Evolutionary conservation across 1,140 invertebrate species (phyloP), one percentile per base, ranked within the genome.

Genomic region (Tetramorium parvispinum): DNA sequence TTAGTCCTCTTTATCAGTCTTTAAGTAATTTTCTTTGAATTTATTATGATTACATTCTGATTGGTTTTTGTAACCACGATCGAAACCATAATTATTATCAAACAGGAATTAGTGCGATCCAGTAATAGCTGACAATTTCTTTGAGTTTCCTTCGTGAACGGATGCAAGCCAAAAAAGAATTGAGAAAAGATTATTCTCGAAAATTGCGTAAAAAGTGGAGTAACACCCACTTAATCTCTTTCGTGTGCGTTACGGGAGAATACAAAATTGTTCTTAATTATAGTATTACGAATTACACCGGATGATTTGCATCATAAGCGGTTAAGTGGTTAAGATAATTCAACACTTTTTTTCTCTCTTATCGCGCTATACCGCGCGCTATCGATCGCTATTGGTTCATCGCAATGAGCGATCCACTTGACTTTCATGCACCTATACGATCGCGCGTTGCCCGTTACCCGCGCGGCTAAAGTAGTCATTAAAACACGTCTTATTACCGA

Each of bases 401-500:
- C 78, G 78, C 78, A 43, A 70, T 57, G 66, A 53, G n/a, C 63
- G 68, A 83, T 73, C 71, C 53, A 55, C 61, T 73, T 59, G 66
- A 73, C 79, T 83, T 37, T 61, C 40, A 53, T 81, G 46, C 32
- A 53, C 21, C 18, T 18, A 37, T 27, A 24, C 32, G 43, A 71
- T 82, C 65, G 16, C 66, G 79, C 43, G 40, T 75, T 61, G 71
- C 24, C 53, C 68, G 79, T 83, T 75, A 75, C 43, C 27, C 53
- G 40, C 24, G 27, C 66, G 6, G 53, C 68, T 59, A 32, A 83
- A 75, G 79, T 27, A 49, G 40, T 83, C 68, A 83, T 83, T 83
- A 83, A 83, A 83, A 83, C 79, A 46, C 55, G 79, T 83, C 79
- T 83, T 83, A 83, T 83, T 87, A 88, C 65, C 78, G 87, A 82